Evolutionary conservation across 2,797 vertebrate genomes (phyloP), one percentile per base, ranked within the genome.

Genomic region (Acropternis orthonyx): DNA sequence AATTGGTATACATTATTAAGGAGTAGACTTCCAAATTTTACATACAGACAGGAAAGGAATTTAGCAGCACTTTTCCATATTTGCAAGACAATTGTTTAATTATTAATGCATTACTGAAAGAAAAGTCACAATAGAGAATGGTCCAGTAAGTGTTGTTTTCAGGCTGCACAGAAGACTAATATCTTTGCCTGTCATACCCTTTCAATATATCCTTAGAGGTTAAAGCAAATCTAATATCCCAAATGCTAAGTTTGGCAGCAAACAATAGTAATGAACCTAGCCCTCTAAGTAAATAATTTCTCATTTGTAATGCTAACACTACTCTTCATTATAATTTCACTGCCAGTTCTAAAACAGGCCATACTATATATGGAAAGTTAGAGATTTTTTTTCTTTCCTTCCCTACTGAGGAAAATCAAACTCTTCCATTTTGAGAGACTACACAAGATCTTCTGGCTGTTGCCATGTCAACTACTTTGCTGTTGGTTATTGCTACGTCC

Each of bases 391-490:
- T 83, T 34, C 20, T 0, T 4, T 6, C 7, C 7, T 20, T 5
- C 4, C 3, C 23, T 56, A 30, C 43, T 27, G 21, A 75, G 27
- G 48, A 75, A 93, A 93, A 90, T 84, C 14, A 88, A 46, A 55
- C 34, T 78, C 90, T 86, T 93, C 28, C 23, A 49, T 92, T 48
- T 73, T 90, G 43, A 76, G 18, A 68, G 41, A 30, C 49, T 30
- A 28, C 32, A 52, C 28, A 84, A 90, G 58, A 77, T 84, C 58
- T 87, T 82, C 37, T 79, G 55, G 48, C 43, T 55, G 89, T 95
- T 97, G 79, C 93, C 69, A 92, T 94, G 88, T 84, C 80, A 95
- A 93, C 90, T 81, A 39, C 52, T 92, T 69, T 83, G 21, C 24
- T 46, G 59, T 71, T 46, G 34, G 67, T 82, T 85, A 39, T 41